Evolutionary conservation across 2,113 vertebrate species (phyloP).

Genomic region (Psettodes erumei): DNA sequence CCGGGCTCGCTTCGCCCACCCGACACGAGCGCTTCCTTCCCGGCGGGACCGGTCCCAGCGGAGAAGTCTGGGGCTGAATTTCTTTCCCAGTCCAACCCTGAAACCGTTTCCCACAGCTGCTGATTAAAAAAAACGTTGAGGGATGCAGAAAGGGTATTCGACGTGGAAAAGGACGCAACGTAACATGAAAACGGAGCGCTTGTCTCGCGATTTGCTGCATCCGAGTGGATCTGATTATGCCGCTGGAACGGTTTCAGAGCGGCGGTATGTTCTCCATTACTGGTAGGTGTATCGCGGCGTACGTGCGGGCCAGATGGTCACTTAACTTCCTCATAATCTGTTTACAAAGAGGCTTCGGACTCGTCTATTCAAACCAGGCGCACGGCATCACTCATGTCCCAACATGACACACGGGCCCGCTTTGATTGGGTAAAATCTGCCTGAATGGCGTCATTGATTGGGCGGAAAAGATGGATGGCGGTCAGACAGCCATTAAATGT

Average conservation of each 20-base stretch:
- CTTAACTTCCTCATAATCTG: slow-evolving; percentile 2
- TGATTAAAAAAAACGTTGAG: no score
- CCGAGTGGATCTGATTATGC: not conserved
- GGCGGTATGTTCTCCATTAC: slow-evolving; percentile 6
- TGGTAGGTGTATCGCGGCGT: not conserved
- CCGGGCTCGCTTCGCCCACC: no score
- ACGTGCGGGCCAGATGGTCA: not conserved
- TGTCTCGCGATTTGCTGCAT: no score
- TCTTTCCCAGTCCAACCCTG: no score
- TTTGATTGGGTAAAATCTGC: slow-evolving; percentile 56
- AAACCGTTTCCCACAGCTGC: no score
- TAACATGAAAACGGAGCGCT: not conserved
- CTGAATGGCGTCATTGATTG: slow-evolving; percentile 69
- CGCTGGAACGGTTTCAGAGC: not conserved
- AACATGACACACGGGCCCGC: not conserved
- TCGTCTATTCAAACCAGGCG: slow-evolving; percentile 22
- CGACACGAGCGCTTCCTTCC: no score
- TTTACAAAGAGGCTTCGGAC: slow-evolving; percentile 6
- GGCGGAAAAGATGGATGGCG: slow-evolving; percentile 62
- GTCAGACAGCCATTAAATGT: slow-evolving; percentile 65
- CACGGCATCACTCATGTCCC: slow-evolving; percentile 33
- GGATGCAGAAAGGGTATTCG: not conserved
- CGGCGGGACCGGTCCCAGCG: no score
- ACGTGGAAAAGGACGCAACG: slow-evolving; percentile 2
- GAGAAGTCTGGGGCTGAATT: no score